Conservation (phyloP, 2,113 vertebrate species). For the Setophaga kirtlandii region DNA sequence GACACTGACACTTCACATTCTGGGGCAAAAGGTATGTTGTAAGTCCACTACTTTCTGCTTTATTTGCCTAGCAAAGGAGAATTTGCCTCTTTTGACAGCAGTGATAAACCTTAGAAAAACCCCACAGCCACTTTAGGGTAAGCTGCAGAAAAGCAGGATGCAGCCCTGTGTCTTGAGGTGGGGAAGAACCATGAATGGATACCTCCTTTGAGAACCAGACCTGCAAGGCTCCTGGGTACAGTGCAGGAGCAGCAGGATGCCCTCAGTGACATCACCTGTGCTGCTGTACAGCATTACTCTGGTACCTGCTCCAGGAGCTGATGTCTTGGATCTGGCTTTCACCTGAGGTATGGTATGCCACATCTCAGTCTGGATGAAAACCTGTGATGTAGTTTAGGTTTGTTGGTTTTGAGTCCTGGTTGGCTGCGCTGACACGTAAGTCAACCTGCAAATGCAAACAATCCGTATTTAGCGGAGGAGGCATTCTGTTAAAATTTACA, state of each 20-base stretch:
- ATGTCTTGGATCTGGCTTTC: not conserved
- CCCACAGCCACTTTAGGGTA: not conserved
- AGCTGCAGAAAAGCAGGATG: not conserved
- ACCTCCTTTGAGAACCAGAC: not conserved
- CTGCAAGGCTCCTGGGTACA: not conserved
- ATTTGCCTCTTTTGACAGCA: not conserved
- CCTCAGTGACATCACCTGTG: not conserved
- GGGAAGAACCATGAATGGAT: not conserved
- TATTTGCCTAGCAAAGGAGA: not conserved
- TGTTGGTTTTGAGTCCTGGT: not conserved
- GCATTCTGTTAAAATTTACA: not conserved
- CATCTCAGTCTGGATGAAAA: not conserved
- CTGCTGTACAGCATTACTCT: accelerated
- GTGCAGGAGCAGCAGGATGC: not conserved
- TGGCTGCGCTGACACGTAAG: not conserved
- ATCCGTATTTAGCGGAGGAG: not conserved
- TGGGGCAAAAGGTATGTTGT: not conserved
- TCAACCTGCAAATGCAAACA: not conserved
- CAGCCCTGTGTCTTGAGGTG: not conserved
- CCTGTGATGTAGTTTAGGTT: not conserved
- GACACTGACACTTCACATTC: not conserved
- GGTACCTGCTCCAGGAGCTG: not conserved
- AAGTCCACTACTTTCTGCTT: not conserved
- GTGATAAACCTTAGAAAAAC: not conserved
- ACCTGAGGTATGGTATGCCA: not conserved